phyloP scores from a whole-genome alignment of 2,888 invertebrate species.

The Diplolepis rosae region DNA sequence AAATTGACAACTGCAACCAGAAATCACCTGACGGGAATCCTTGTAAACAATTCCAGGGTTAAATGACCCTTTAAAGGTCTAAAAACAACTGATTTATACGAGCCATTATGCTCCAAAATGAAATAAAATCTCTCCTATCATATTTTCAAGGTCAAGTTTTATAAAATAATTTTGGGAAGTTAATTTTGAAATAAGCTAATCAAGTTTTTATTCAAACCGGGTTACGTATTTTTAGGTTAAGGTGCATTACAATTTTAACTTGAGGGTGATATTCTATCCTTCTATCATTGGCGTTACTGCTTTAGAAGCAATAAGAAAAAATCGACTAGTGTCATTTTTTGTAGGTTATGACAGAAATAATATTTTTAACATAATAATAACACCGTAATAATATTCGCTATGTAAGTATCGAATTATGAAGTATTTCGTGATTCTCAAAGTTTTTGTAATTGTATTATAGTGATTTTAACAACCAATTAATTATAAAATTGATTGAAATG shows the following conservation, averaged over 20 bases:
- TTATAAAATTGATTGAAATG: neutral
- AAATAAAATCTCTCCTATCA: neutral
- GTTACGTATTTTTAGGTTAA: slow-evolving; percentile 9
- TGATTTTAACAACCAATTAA: neutral
- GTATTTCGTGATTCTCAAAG: neutral
- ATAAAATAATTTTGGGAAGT: neutral
- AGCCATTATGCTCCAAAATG: neutral
- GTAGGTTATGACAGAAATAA: slow-evolving; percentile 27
- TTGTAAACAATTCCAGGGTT: slow-evolving; percentile 4
- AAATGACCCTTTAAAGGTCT: neutral
- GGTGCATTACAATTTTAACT: neutral
- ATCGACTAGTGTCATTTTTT: slow-evolving; percentile 28
- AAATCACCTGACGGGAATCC: slow-evolving; percentile 2
- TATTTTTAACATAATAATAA: slow-evolving; percentile 24
- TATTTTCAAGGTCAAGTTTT: neutral
- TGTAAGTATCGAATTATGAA: neutral
- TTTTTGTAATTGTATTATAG: neutral
- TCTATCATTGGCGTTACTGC: slow-evolving; percentile 15
- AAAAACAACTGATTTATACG: neutral
- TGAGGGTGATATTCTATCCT: slow-evolving; percentile 11
- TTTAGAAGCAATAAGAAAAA: slow-evolving; percentile 13
- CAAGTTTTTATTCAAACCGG: neutral
- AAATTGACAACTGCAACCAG: slow-evolving; percentile 21
- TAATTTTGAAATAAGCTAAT: neutral
- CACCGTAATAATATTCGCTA: neutral